phyloP scores from a whole-genome alignment of 1,140 invertebrate genomes.

The Euborellia annulipes region DNA sequence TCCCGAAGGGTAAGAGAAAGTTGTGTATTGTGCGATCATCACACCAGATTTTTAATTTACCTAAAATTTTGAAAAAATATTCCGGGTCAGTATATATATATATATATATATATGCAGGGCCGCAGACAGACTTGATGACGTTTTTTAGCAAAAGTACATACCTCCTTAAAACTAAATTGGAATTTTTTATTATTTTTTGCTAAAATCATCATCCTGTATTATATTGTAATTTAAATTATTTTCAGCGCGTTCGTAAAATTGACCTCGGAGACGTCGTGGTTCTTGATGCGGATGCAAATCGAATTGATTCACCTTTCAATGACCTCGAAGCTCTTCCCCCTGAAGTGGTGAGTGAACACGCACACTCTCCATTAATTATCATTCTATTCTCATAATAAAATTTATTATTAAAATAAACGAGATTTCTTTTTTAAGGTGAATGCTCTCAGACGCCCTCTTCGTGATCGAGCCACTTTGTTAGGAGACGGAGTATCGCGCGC shows the following conservation, averaged over 20 bases:
- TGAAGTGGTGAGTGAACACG: conserved; percentile 48
- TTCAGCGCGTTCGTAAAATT: conserved; percentile 46
- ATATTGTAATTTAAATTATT: conserved; percentile 18
- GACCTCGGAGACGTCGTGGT: conserved; percentile 85
- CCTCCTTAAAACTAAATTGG: too few relatives aligned
- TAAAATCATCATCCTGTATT: not conserved
- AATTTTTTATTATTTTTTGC: not conserved
- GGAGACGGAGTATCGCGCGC: conserved; percentile 82
- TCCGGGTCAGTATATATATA: too few relatives aligned
- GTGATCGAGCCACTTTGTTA: conserved; percentile 47
- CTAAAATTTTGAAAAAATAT: too few relatives aligned
- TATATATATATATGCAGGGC: too few relatives aligned
- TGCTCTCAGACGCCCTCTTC: conserved; percentile 51
- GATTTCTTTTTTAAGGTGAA: conserved; percentile 34
- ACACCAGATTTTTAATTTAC: too few relatives aligned
- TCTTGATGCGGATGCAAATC: conserved; percentile 77
- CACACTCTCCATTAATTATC: conserved; percentile 5
- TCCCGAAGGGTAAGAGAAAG: too few relatives aligned
- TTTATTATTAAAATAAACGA: too few relatives aligned
- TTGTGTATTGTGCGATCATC: too few relatives aligned
- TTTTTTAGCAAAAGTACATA: too few relatives aligned
- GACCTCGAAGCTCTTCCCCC: conserved; percentile 71
- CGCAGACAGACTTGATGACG: too few relatives aligned
- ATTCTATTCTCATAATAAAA: not conserved
- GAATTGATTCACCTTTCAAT: conserved; percentile 68